Base-by-base conservation (phyloP, 2,888 invertebrate genomes). In the Platypus cylindrus region DNA sequence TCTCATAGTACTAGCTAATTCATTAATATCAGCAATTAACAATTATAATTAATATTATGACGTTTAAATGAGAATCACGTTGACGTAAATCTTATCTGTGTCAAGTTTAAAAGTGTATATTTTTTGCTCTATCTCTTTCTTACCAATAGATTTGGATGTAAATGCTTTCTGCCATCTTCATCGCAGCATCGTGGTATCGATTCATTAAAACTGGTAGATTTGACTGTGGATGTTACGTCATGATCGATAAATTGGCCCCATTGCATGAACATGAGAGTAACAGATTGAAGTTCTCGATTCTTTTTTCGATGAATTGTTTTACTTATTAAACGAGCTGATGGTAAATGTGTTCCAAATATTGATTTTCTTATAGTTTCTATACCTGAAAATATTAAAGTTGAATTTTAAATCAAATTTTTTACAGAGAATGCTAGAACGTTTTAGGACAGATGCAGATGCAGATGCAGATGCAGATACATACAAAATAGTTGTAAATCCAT, bases 161-260 rank as follows among this genome's bases (percentile, higher is more conserved):
- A 67, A 37, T 75, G 69, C 27, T 66, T 71, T 28, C 59, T 58
- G 4, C 77, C 77, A 3, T 70, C 70, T 39, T 67, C 67, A 31
- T 68, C 65, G 52, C 85, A 85, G 56, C 86, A 85, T 47, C 79
- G 70, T 18, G 86, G 82, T 35, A 85, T 73, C 0, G 81, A 76
- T 5, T 80, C 78, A 53, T 84, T 81, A 51, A 84, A 81, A 5
- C 81, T 78, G 47, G 74, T 66, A 1, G 80, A 75, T 49, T 82
- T 82, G 0, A 78, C 80, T 3, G 81, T 77, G 0, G 81, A 77
- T 24, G 82, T 85, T 44, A 91, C 63, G 55, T 91, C 90, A 51
- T 91, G 90, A 54, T 90, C 90, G 37, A 91, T 53, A 48, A 91
- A 78, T 60, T 91, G 90, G 0, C 90, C 90, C 84, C 89, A 89